Evolutionary conservation across 2,888 invertebrate species (phyloP).

Genomic region (Cosmia trapezina): DNA sequence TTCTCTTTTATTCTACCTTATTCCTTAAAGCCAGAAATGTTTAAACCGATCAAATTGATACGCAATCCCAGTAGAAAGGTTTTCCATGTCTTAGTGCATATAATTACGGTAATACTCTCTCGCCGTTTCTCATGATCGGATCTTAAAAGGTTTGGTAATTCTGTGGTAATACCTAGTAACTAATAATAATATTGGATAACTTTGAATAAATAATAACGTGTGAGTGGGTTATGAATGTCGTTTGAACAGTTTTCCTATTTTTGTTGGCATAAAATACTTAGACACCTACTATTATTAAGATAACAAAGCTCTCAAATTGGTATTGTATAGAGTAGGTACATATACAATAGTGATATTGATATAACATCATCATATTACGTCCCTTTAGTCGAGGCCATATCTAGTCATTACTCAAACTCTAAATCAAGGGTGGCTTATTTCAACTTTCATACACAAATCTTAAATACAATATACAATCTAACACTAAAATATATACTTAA

Average conservation of each 20-base stretch:
- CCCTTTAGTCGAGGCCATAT: too few species aligned
- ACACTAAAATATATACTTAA: too few species aligned
- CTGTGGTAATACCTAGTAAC: too few species aligned
- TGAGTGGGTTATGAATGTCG: not conserved
- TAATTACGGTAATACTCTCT: conserved; percentile 71
- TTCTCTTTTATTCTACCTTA: not conserved
- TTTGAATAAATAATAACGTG: not conserved
- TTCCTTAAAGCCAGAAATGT: not conserved
- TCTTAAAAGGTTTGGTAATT: conserved; percentile 39
- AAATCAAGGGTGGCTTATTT: not conserved
- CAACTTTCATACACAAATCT: too few species aligned
- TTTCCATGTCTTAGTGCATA: conserved; percentile 80
- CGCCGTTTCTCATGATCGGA: conserved; percentile 43
- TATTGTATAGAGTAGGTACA: not conserved
- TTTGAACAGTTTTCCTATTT: not conserved
- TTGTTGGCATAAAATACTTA: not conserved
- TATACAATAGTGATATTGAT: not conserved
- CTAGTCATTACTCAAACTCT: not conserved
- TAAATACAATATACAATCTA: too few species aligned
- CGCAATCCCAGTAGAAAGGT: conserved; percentile 79
- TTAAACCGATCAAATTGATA: conserved; percentile 59
- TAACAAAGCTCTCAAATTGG: not conserved
- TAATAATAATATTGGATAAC: conserved; percentile 1
- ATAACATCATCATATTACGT: not conserved
- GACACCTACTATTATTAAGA: not conserved